Percentiles rank a stretch among this genome's conserved stretches.
Evolutionary conservation across 1,140 invertebrate genomes (phyloP).

Genomic region (Drosophila serrata): DNA sequence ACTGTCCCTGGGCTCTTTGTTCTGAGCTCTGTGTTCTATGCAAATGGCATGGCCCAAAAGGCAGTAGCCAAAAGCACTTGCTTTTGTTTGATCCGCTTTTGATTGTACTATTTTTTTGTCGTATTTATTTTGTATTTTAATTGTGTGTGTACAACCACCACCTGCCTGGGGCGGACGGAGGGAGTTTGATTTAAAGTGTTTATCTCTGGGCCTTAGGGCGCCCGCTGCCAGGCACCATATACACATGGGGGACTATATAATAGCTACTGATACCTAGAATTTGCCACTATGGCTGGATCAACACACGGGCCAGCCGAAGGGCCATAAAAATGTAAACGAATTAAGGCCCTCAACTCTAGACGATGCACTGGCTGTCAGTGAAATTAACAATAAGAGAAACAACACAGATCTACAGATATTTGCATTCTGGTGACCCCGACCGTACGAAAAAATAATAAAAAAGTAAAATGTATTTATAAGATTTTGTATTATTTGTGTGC

Average conservation of each 20-base stretch:
- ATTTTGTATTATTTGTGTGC: slow-evolving; percentile 30
- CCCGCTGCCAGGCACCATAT: neutral
- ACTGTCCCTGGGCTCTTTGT: slow-evolving; percentile 57
- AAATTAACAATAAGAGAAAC: neutral
- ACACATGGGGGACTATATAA: slow-evolving; percentile 16
- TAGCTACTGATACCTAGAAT: slow-evolving; percentile 3
- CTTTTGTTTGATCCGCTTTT: slow-evolving; percentile 44
- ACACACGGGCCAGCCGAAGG: slow-evolving; percentile 39
- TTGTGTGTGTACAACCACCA: slow-evolving; percentile 9
- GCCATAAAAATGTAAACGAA: slow-evolving; percentile 36
- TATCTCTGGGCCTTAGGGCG: slow-evolving; percentile 20
- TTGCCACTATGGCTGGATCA: slow-evolving; percentile 10
- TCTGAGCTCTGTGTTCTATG: slow-evolving; percentile 24
- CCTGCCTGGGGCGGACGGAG: neutral
- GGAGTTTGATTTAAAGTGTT: slow-evolving; percentile 37
- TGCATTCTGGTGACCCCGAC: slow-evolving; percentile 30
- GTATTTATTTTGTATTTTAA: neutral
- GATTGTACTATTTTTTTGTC: slow-evolving; percentile 6
- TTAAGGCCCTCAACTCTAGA: slow-evolving; percentile 28
- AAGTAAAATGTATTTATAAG: slow-evolving; percentile 29
- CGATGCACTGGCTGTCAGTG: neutral
- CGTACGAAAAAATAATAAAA: neutral
- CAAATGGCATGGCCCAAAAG: slow-evolving; percentile 3
- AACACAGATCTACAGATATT: slow-evolving; percentile 9
- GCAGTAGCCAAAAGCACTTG: slow-evolving; percentile 8